Conservation (phyloP, 2,797 vertebrate species). For the Centropyge bicolor region DNA sequence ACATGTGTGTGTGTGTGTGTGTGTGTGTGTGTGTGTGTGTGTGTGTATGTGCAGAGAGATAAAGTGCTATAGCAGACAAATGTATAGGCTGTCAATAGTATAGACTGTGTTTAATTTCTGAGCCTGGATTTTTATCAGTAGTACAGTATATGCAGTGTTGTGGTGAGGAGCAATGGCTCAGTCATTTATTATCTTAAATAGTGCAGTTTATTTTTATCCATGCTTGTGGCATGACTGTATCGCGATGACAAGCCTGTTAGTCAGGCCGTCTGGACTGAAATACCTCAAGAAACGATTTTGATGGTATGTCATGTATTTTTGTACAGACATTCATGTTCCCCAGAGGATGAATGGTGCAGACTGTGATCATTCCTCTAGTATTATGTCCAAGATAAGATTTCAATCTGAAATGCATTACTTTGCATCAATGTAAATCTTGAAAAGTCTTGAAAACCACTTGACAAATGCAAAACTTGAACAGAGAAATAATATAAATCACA, state of each 20-base stretch:
- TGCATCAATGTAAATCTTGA: too few relatives aligned
- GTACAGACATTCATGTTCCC: background rate
- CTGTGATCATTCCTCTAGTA: background rate
- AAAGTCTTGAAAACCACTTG: background rate
- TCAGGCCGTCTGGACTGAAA: background rate
- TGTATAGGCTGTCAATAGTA: background rate
- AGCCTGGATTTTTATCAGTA: constrained; percentile 7
- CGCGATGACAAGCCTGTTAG: too few relatives aligned
- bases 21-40: too few relatives aligned
- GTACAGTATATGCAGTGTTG: background rate
- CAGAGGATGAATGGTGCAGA: background rate
- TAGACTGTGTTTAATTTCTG: constrained; percentile 18
- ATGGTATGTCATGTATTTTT: background rate
- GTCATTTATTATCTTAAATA: background rate
- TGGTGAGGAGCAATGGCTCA: background rate
- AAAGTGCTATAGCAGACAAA: background rate
- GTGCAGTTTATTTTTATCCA: background rate
- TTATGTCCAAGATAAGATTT: background rate
- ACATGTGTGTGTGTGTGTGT: background rate
- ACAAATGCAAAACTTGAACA: background rate
- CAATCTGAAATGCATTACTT: too few relatives aligned
- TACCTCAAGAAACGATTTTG: background rate
- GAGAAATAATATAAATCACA: background rate
- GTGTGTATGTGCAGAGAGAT: constrained; percentile 5
- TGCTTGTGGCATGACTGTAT: too few relatives aligned